phyloP scores from a whole-genome alignment of 2,888 invertebrate genomes.

The Phrixothrix hirtus region DNA sequence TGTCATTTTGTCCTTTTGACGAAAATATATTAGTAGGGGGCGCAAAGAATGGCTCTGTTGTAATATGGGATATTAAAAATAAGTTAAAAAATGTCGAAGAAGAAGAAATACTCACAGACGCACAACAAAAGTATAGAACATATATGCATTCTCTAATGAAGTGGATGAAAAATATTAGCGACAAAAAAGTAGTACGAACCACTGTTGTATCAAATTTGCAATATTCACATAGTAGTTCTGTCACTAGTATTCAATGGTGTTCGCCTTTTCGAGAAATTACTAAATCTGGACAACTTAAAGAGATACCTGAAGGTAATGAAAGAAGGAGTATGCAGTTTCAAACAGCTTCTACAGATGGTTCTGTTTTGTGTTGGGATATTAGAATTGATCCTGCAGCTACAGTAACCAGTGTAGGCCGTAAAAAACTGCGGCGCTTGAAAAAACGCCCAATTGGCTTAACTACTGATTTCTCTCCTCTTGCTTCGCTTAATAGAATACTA shows the following conservation, averaged over 20 bases:
- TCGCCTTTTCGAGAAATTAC: conserved; percentile 64
- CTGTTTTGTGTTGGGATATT: conserved; percentile 72
- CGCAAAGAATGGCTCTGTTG: conserved; percentile 70
- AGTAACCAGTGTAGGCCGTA: conserved; percentile 20
- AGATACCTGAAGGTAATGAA: conserved; percentile 50
- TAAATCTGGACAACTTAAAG: conserved; percentile 62
- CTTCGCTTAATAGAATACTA: conserved; percentile 63
- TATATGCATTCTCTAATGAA: conserved; percentile 65
- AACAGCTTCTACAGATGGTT: conserved; percentile 69
- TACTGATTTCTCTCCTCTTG: conserved; percentile 64
- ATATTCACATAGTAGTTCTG: conserved; percentile 65
- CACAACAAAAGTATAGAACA: conserved; percentile 65
- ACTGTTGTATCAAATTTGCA: conserved; percentile 66
- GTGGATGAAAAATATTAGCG: conserved; percentile 70
- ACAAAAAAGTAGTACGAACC: conserved; percentile 62
- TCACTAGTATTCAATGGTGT: conserved; percentile 72
- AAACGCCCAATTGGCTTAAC: conserved; percentile 63
- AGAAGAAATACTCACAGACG: conserved; percentile 64
- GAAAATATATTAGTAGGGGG: conserved; percentile 73
- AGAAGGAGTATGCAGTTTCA: conserved; percentile 64
- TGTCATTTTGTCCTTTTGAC: conserved; percentile 72
- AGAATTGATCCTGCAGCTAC: background rate
- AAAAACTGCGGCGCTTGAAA: conserved; percentile 56
- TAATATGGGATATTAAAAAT: conserved; percentile 71
- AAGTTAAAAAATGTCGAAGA: conserved; percentile 64